Evolutionary conservation across 1,140 invertebrate species (phyloP), one percentile per base, ranked within the genome.

Genomic region (Thaumetopoea pityocampa): DNA sequence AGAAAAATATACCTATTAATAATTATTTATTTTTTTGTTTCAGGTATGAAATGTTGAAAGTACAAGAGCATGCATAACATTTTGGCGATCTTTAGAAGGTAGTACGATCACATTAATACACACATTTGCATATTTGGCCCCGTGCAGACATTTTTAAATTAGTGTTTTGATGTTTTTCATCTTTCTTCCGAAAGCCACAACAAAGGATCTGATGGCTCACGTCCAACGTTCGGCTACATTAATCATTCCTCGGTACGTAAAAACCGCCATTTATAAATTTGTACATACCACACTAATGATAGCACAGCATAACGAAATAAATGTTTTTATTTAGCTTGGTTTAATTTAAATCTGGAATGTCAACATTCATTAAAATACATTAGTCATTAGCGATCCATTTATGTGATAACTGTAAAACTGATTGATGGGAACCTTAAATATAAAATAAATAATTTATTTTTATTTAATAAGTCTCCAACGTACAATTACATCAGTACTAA

Each of bases 201-300:
- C 57, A 67, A 68, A 67, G 47, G 51, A 47, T 37, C 46, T 36
- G 14, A 51, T 66, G 68, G 66, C 61, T 51, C 22, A n/a, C 24
- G 34, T 63, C 70, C 67, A 74, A 71, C 24, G 46, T 58, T 51
- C 27, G 29, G 34, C 18, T 49, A 45, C 37, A 67, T 71, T 65
- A 59, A 70, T 69, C 65, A 71, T 65, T 60, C 53, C 37, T 33
- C 41, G 41, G 51, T 56, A 49, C 57, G 49, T 59, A 49, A 58
- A 60, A 52, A 35, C 30, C 45, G 40, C 41, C 45, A 53, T 51
- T 56, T 62, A 53, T 54, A 56, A 59, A 54, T 52, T 43, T 38
- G 30, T 29, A 49, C 44, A 49, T 58, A 32, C 34, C 32, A 14
- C 16, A 50, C 40, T 51, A 52, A 44, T 42, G 46, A 49, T 42